phyloP scores from a whole-genome alignment of 1,140 invertebrate genomes.

The Rhyacophila brunnea region DNA sequence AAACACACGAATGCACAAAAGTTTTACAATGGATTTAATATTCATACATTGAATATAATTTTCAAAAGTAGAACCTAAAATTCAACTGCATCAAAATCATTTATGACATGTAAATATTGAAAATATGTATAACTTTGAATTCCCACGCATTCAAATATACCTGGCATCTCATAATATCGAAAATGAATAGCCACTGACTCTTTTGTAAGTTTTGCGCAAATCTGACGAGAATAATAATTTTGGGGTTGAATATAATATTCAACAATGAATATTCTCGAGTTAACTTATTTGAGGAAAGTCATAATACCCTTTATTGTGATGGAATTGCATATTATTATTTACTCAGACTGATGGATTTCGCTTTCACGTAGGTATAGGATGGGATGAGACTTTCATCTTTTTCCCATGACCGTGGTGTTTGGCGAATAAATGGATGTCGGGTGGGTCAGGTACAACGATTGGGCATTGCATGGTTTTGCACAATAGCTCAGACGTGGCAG shows the following conservation, averaged over 20 bases:
- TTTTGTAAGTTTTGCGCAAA: constrained; percentile 22
- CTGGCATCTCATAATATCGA: not conserved
- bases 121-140: constrained; percentile 1
- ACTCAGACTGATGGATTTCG: not conserved
- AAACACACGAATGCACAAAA: too few relatives aligned
- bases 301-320: constrained; percentile 20
- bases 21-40: too few relatives aligned
- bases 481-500: constrained; percentile 2
- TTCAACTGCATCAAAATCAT: not conserved
- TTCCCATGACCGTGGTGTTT: constrained; percentile 16
- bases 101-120: constrained; percentile 5
- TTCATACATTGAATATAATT: too few relatives aligned
- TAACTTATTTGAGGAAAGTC: constrained; percentile 16
- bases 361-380: constrained; percentile 14
- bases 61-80: not conserved
- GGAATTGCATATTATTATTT: constrained; percentile 25
- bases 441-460: constrained; percentile 1
- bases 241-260: not conserved
- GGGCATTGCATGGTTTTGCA: too few relatives aligned
- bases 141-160: constrained; percentile 19
- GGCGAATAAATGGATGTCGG: not conserved
- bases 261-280: constrained; percentile 10
- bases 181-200: too few relatives aligned
- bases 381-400: not conserved
- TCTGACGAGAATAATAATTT: not conserved